A percentile compares a stretch with the other conserved stretches of the same genome.
phyloP scores from a whole-genome alignment of 2,888 invertebrate species.

The Limnephilus auricula region DNA sequence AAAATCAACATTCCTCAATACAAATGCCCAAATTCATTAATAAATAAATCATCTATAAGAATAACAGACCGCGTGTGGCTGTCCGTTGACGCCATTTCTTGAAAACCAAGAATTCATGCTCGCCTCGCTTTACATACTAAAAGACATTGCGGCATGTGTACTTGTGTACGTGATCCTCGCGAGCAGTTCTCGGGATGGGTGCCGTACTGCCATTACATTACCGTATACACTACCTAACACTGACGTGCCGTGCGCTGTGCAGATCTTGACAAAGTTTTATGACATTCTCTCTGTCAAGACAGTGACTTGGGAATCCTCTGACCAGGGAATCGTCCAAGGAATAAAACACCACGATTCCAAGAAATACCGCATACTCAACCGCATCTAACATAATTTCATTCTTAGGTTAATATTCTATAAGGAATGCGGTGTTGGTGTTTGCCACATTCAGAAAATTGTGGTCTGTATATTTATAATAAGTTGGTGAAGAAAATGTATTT shows the following conservation, averaged over 20 bases:
- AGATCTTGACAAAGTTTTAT: neutral
- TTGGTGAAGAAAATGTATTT: neutral
- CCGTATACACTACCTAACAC: neutral
- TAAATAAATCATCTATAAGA: neutral
- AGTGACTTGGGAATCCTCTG: neutral
- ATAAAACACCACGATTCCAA: neutral
- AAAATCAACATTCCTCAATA: neutral
- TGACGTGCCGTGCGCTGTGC: neutral
- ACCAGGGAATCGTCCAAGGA: neutral
- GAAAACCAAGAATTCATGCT: neutral
- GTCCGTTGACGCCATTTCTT: neutral
- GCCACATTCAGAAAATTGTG: neutral
- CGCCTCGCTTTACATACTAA: constrained; percentile 2
- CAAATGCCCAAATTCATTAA: constrained; percentile 2
- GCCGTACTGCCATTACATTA: too few species aligned
- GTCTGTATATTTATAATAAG: neutral
- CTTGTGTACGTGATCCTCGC: neutral
- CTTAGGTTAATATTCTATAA: neutral
- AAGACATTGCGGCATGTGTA: neutral
- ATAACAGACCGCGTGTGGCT: neutral
- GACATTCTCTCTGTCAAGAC: neutral
- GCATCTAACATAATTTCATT: neutral
- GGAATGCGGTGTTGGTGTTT: neutral
- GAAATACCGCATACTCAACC: neutral
- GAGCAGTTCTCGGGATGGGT: neutral